Evolutionary conservation across 2,888 invertebrate genomes (phyloP).

Genomic region (Conus canariensis): DNA sequence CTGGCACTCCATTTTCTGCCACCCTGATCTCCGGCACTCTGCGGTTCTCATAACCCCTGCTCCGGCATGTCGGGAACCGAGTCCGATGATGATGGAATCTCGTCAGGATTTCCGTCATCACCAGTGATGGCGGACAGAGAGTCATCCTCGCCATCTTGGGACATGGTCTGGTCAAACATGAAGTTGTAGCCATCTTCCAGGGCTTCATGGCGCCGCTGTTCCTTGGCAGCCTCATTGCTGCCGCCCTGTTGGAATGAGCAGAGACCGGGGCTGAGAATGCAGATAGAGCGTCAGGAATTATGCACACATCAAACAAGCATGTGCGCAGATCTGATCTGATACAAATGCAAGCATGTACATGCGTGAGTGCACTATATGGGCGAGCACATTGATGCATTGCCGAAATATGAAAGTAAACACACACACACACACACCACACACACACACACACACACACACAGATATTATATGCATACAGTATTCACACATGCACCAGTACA

Average conservation of each 20-base stretch:
- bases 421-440: too few species aligned
- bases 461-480: background rate
- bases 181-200: constrained; percentile 67
- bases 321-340: too few species aligned
- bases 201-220: constrained; percentile 56
- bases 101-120: background rate
- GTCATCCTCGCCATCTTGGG: background rate
- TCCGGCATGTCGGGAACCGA: background rate
- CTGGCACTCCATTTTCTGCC: background rate
- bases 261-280: background rate
- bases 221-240: constrained; percentile 62
- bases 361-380: too few species aligned
- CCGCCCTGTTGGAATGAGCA: constrained; percentile 58
- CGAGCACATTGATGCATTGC: too few species aligned
- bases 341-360: too few species aligned
- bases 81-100: background rate
- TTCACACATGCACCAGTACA: background rate
- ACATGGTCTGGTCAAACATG: constrained; percentile 56
- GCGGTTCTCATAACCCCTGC: background rate
- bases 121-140: background rate
- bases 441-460: background rate
- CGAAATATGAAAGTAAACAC: too few species aligned
- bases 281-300: background rate
- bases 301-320: too few species aligned
- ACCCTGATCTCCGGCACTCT: too few species aligned